Percentiles rank a stretch among this genome's conserved stretches.
Conservation (phyloP, 2,888 invertebrate genomes). For the Orchesella flavescens region DNA sequence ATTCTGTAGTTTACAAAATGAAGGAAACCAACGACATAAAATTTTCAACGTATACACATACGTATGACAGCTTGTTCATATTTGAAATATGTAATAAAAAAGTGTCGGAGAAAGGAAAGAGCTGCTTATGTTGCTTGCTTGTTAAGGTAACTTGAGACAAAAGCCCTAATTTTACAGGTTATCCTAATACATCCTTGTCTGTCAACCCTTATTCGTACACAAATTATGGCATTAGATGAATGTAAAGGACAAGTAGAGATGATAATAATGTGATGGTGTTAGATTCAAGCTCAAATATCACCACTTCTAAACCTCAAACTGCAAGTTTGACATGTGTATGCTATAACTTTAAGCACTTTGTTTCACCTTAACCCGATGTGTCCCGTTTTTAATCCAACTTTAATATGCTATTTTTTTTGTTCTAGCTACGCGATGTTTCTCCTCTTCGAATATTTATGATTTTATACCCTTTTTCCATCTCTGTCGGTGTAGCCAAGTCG, state of each 20-base stretch:
- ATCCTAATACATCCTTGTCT: no score
- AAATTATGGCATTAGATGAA: neutral
- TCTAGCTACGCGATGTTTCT: neutral
- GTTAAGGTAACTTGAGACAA: constrained; percentile 41
- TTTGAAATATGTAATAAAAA: neutral
- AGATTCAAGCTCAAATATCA: neutral
- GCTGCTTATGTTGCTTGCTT: neutral
- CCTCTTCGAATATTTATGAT: neutral
- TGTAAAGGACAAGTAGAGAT: neutral
- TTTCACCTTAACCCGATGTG: neutral
- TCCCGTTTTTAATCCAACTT: neutral
- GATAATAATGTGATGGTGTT: no score
- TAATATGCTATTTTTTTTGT: constrained; percentile 22
- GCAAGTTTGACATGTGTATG: neutral
- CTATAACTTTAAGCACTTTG: neutral
- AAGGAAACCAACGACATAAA: constrained; percentile 9
- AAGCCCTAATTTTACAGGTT: constrained; percentile 41
- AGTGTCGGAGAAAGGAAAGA: constrained; percentile 2
- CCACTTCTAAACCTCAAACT: neutral
- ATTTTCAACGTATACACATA: no score
- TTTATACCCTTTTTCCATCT: constrained; percentile 8
- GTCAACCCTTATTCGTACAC: no score
- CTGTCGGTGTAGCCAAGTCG: neutral
- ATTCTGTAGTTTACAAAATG: constrained; percentile 14
- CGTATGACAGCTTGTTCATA: constrained; percentile 3